Conservation (phyloP, 2,888 invertebrate species). For the Campopleginae sp. region DNA sequence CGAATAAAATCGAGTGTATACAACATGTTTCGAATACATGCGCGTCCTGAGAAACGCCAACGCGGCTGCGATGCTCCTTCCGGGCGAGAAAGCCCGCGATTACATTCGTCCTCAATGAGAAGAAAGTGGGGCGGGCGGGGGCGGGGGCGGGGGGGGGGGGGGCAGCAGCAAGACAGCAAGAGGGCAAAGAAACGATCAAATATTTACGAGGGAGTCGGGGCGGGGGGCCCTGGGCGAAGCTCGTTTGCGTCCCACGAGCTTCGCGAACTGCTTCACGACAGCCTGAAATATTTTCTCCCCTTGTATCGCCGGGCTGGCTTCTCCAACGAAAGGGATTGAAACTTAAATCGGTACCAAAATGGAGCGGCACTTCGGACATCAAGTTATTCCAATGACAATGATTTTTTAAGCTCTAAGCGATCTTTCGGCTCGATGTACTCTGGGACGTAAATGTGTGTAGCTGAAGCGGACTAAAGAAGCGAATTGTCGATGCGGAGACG, state of each 20-base stretch:
- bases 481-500: conserved; percentile 62
- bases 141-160: too few species aligned
- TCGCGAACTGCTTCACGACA: conserved; percentile 47
- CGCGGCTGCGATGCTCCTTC: conserved; percentile 59
- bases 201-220: conserved; percentile 44
- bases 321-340: conserved; percentile 36
- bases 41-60: conserved; percentile 59
- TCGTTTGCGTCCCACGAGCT: conserved; percentile 67
- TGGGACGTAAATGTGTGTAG: background rate
- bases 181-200: conserved; percentile 52
- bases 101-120: conserved; percentile 42
- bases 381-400: background rate
- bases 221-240: conserved; percentile 59
- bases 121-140: conserved; percentile 37
- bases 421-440: background rate
- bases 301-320: conserved; percentile 64
- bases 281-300: conserved; percentile 62
- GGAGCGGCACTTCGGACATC: background rate
- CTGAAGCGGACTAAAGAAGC: background rate
- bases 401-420: background rate
- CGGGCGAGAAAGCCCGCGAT: conserved; percentile 60
- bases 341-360: background rate
- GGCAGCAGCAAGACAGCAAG: conserved; percentile 40
- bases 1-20: conserved; percentile 65
- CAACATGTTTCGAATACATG: conserved; percentile 49